Evolutionary conservation across 2,797 vertebrate genomes (phyloP).

Genomic region (Coccyzus lansbergi): DNA sequence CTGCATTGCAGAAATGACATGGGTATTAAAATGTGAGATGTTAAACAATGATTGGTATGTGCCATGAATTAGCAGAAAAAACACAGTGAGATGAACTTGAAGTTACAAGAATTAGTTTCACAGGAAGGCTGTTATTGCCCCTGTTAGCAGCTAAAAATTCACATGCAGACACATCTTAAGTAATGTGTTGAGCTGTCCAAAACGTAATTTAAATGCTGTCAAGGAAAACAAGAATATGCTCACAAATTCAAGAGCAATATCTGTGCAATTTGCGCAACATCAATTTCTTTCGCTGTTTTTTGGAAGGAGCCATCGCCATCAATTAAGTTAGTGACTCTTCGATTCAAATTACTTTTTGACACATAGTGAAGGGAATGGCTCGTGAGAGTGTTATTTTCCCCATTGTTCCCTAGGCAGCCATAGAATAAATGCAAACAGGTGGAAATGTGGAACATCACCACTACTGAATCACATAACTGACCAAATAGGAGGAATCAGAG

Average conservation of each 20-base stretch:
- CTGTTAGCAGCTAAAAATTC: slow-evolving; percentile 74
- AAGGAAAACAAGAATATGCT: slow-evolving; percentile 78
- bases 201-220: slow-evolving; percentile 81
- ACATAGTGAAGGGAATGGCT: slow-evolving; percentile 69
- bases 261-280: slow-evolving; percentile 78
- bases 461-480: slow-evolving; percentile 23
- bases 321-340: slow-evolving; percentile 78
- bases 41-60: slow-evolving; percentile 15
- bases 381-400: slow-evolving; percentile 68
- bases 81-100: slow-evolving; percentile 44
- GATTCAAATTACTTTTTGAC: slow-evolving; percentile 81
- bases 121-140: slow-evolving; percentile 71
- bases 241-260: slow-evolving; percentile 78
- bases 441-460: slow-evolving; percentile 49
- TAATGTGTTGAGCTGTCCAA: slow-evolving; percentile 76
- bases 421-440: slow-evolving; percentile 76
- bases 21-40: slow-evolving; percentile 3
- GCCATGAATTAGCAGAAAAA: slow-evolving; percentile 37
- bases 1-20: not conserved
- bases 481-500: not conserved
- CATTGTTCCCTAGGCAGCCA: slow-evolving; percentile 66
- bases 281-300: slow-evolving; percentile 76
- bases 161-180: slow-evolving; percentile 73
- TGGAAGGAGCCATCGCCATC: slow-evolving; percentile 72
- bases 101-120: slow-evolving; percentile 70